A percentile compares a stretch with the other conserved stretches of the same genome.
Conservation (phyloP, 1,140 invertebrate species). For the Hestina assimilis region DNA sequence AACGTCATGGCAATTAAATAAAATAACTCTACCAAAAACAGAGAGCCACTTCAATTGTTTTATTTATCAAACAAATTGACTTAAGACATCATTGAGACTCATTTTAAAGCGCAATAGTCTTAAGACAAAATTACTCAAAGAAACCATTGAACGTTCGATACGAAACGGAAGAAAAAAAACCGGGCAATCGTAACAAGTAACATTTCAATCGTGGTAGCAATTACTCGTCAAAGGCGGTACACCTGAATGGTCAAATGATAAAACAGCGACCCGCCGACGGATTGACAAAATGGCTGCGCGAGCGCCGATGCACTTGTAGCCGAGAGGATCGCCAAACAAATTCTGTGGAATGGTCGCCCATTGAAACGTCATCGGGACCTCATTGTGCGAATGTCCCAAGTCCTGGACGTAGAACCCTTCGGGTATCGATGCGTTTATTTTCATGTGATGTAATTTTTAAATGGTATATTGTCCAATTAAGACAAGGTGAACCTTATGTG, state of each 20-base stretch:
- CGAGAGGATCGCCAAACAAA: slow-evolving; percentile 56
- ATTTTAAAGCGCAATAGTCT: not conserved
- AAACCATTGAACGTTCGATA: slow-evolving; percentile 9
- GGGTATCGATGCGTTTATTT: not conserved
- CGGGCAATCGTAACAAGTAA: slow-evolving; percentile 34
- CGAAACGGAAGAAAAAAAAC: slow-evolving; percentile 5
- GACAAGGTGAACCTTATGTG: not conserved
- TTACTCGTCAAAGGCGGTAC: slow-evolving; percentile 74
- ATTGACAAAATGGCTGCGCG: slow-evolving; percentile 71
- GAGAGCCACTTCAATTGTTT: too few species aligned
- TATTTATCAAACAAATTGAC: not conserved
- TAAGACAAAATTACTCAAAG: not conserved
- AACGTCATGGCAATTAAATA: too few species aligned
- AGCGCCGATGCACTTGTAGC: slow-evolving; percentile 49
- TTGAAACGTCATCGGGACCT: slow-evolving; percentile 61
- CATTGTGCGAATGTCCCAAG: slow-evolving; percentile 53
- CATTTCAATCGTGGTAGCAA: slow-evolving; percentile 72
- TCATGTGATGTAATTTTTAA: slow-evolving; percentile 2
- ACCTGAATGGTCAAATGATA: slow-evolving; percentile 65
- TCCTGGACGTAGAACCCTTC: slow-evolving; percentile 1
- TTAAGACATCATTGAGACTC: not conserved
- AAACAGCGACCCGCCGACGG: slow-evolving; percentile 58
- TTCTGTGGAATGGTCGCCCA: slow-evolving; percentile 63
- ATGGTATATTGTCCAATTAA: slow-evolving; percentile 2
- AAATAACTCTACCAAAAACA: too few species aligned